phyloP scores from a whole-genome alignment of 2,888 invertebrate genomes.

The Lepidochrysops patricia region DNA sequence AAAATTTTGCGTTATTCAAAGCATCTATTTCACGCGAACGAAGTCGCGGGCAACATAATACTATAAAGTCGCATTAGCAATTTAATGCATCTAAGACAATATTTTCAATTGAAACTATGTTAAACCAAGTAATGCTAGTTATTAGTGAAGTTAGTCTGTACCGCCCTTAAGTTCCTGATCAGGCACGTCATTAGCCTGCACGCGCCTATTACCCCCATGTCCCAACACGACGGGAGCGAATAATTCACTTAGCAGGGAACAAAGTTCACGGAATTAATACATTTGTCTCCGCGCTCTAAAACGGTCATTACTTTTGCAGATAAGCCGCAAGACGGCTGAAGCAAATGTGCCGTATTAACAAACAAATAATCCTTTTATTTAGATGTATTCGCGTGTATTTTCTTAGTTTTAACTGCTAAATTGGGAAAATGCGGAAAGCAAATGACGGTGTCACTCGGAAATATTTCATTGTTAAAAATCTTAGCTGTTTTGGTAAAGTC shows the following conservation, averaged over 20 bases:
- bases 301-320: conserved; percentile 12
- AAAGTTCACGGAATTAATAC: conserved; percentile 9
- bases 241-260: conserved; percentile 10
- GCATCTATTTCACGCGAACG: no score
- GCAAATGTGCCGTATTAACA: conserved; percentile 2
- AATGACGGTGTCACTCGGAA: not conserved
- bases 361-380: conserved; percentile 9
- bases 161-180: conserved; percentile 21
- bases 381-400: not conserved
- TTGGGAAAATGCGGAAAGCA: not conserved
- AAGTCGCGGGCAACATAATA: no score
- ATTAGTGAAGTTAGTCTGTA: not conserved
- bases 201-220: conserved; percentile 15
- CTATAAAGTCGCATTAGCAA: no score
- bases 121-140: no score
- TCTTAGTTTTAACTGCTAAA: not conserved
- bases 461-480: not conserved
- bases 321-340: conserved; percentile 6
- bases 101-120: no score
- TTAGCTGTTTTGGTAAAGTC: no score
- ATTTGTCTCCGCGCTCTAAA: conserved; percentile 6
- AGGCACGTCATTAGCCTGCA: conserved; percentile 26
- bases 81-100: no score
- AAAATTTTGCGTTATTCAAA: no score
- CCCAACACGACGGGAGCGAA: not conserved